A percentile compares a stretch with the other conserved stretches of the same genome.
These are phyloP conservation scores for Rhingia rostrata DNA, from an alignment of 2,888 invertebrate genomes.

Conservation along the genomic window DNA sequence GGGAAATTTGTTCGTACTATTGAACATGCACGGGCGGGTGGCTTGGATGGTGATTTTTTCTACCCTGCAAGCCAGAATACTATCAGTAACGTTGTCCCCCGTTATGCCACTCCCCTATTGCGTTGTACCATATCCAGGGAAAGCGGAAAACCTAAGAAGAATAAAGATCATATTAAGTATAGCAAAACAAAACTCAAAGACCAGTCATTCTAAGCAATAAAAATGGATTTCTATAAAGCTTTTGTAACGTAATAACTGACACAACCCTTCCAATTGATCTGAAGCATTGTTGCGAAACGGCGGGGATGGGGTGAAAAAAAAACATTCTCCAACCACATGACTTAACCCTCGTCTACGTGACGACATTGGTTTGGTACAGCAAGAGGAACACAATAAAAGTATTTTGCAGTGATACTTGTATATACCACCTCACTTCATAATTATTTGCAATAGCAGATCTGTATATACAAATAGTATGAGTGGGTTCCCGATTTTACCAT, in stretches of 20 bases:
- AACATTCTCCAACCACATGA: conserved; percentile 3
- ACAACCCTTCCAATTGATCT: not conserved
- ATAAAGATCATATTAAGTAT: conserved; percentile 2
- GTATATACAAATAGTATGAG: too few species aligned
- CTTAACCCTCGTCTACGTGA: too few species aligned
- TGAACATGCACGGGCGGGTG: too few species aligned
- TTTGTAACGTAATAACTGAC: conserved; percentile 54
- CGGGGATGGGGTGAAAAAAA: conserved; percentile 4
- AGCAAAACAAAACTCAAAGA: conserved; percentile 23
- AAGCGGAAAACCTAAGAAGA: conserved; percentile 7
- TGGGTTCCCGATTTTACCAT: too few species aligned
- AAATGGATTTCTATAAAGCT: conserved; percentile 47
- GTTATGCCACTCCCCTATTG: not conserved
- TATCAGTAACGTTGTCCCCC: not conserved
- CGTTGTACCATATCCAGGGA: not conserved
- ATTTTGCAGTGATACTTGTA: too few species aligned
- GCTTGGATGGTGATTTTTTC: too few species aligned
- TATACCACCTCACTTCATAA: too few species aligned
- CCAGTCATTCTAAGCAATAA: conserved; percentile 23
- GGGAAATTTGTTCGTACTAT: too few species aligned
- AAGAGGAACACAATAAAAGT: too few species aligned
- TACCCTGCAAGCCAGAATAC: not conserved
- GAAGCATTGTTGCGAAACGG: too few species aligned
- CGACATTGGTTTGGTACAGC: too few species aligned
- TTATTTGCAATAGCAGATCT: too few species aligned